These are phyloP conservation scores for Deilephila porcellus DNA, from an alignment of 2,888 invertebrate genomes.

Conservation along the genomic window DNA sequence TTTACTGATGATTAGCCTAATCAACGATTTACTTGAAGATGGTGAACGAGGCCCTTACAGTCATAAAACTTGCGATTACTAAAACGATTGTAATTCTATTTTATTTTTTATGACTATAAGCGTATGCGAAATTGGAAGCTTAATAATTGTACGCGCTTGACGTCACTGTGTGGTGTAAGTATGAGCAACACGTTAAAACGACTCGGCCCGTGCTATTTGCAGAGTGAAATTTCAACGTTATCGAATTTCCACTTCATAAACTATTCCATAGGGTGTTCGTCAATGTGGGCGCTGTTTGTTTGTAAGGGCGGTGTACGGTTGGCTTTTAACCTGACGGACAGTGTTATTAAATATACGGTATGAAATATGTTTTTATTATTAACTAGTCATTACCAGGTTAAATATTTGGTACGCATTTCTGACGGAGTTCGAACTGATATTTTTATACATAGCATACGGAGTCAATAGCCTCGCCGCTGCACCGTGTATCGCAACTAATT, in stretches of 20 bases:
- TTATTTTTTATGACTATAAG: not conserved
- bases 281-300: conserved; percentile 36
- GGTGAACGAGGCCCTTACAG: too few species aligned
- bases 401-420: too few species aligned
- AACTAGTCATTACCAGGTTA: too few species aligned
- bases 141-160: conserved; percentile 32
- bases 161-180: conserved; percentile 43
- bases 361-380: too few species aligned
- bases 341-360: too few species aligned
- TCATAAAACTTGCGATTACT: not conserved
- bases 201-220: conserved; percentile 53
- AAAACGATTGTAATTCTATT: not conserved
- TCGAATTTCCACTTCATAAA: conserved; percentile 66
- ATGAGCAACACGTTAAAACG: conserved; percentile 51
- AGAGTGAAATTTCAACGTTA: conserved; percentile 64
- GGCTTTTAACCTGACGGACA: too few species aligned
- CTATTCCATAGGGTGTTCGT: conserved; percentile 41
- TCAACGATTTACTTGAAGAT: too few species aligned
- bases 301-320: not conserved
- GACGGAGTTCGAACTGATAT: too few species aligned
- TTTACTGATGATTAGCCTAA: too few species aligned
- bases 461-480: too few species aligned
- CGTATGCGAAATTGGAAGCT: not conserved
- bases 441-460: too few species aligned
- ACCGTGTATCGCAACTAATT: too few species aligned